Percentiles rank a stretch among this genome's conserved stretches.
These are phyloP conservation scores for Brachyptera putata DNA, from an alignment of 2,888 invertebrate genomes.

Conservation along the genomic window DNA sequence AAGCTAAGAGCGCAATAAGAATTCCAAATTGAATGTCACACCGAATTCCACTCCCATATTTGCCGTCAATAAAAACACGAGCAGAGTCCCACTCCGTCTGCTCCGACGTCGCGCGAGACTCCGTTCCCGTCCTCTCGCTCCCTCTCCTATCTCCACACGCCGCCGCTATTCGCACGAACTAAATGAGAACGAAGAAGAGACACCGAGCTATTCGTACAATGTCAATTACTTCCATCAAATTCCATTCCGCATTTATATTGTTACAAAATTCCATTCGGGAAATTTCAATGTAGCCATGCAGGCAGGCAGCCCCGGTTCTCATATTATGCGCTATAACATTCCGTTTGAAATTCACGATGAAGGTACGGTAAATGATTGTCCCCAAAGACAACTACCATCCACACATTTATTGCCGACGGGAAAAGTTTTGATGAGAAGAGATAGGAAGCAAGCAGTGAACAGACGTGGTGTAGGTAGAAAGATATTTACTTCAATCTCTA, in stretches of 20 bases:
- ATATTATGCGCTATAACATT: background rate
- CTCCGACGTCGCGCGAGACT: too few relatives aligned
- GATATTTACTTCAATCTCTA: constrained; percentile 10
- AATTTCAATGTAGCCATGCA: constrained; percentile 13
- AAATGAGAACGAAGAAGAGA: constrained; percentile 10
- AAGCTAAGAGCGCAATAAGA: constrained; percentile 10
- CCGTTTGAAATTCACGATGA: constrained; percentile 5
- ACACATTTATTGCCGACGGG: constrained; percentile 9
- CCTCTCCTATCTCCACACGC: background rate
- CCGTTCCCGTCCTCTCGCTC: background rate
- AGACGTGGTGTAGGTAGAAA: too few relatives aligned
- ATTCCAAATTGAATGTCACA: constrained; percentile 21
- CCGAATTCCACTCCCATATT: constrained; percentile 6
- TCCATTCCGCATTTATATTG: constrained; percentile 21
- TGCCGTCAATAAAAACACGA: background rate
- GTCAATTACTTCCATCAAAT: constrained; percentile 22
- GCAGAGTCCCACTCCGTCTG: too few relatives aligned
- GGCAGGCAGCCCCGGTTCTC: background rate
- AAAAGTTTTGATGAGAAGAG: constrained; percentile 10
- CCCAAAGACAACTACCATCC: background rate
- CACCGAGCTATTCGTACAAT: constrained; percentile 18
- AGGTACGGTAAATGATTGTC: constrained; percentile 17
- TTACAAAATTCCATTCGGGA: constrained; percentile 19
- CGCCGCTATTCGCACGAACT: background rate
- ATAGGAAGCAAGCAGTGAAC: background rate